Evolutionary conservation across 2,888 invertebrate species (phyloP), one percentile per base, ranked within the genome.

Genomic region (Catocala sponsa): DNA sequence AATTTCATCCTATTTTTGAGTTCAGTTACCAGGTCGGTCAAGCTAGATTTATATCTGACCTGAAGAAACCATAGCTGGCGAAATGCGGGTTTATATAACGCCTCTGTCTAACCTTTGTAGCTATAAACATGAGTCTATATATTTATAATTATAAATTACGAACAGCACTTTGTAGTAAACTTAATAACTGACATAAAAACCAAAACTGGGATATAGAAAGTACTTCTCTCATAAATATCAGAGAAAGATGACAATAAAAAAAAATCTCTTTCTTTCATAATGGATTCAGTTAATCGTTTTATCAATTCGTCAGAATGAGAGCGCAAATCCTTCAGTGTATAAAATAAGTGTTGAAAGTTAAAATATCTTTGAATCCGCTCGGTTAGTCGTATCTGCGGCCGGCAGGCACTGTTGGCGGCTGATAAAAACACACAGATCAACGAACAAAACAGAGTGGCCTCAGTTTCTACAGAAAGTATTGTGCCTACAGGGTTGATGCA

Each of bases 321-420:
- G 61, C 66, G 47, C 47, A 68, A 79, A 79, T 78, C 71, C 75
- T 76, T 72, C 68, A 70, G 68, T 74, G 72, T 72, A 77, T 80
- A 79, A 80, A 82, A 81, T 78, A 78, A 82, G 79, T 78, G 79
- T 78, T 80, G 72, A 82, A 78, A 87, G 86, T 88, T 86, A 74
- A 82, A 86, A 82, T 80, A 84, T 82, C 78, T 80, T 73, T 70
- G 72, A 76, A 77, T 77, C 75, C 81, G 62, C 69, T 71, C 72
- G 68, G 68, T 68, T 68, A 51, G 72, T 74, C 68, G 73, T 86
- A 86, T 84, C 86, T 76, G 77, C 66, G 70, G 78, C 70, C 74
- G 62, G 75, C 83, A 78, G 78, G 78, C 79, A 73, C 83, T 74
- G 74, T 82, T 82, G 83, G 79, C 76, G 72, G 54, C 78, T 76